Percentiles rank a stretch among this genome's conserved stretches.
Conservation (phyloP, 64 coral and sea anemone species). For the Stichodactyla mertensii region DNA sequence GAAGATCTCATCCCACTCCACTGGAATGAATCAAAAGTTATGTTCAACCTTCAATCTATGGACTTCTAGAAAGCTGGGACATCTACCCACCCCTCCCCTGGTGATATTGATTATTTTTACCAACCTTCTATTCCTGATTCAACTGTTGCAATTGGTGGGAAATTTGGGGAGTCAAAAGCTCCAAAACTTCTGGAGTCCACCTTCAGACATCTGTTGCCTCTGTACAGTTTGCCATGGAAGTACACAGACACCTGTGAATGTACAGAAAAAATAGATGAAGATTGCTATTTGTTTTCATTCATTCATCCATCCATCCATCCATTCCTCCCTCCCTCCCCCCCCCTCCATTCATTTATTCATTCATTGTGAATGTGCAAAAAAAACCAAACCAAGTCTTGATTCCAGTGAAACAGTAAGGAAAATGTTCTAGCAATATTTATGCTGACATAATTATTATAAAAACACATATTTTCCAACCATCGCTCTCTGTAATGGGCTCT, state of each 20-base stretch:
- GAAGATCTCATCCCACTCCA: constrained; percentile 94
- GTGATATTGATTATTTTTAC: background rate
- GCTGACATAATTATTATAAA: too few species aligned
- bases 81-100: background rate
- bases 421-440: too few species aligned
- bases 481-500: too few species aligned
- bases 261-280: background rate
- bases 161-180: constrained; percentile 98
- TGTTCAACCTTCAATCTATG: background rate
- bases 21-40: constrained; percentile 10
- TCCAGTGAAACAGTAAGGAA: too few species aligned
- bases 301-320: too few species aligned
- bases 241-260: constrained; percentile 74
- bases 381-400: too few species aligned
- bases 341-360: too few species aligned
- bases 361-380: too few species aligned
- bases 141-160: constrained; percentile 61
- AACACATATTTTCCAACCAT: too few species aligned
- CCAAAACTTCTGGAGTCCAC: constrained; percentile 91
- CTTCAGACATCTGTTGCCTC: constrained; percentile 86
- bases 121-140: constrained; percentile 82
- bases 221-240: constrained; percentile 93
- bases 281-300: background rate
- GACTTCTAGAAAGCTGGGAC: background rate
- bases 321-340: too few species aligned